Base-by-base conservation (phyloP, 2,888 invertebrate species). In the Polylopha cassiicola region DNA sequence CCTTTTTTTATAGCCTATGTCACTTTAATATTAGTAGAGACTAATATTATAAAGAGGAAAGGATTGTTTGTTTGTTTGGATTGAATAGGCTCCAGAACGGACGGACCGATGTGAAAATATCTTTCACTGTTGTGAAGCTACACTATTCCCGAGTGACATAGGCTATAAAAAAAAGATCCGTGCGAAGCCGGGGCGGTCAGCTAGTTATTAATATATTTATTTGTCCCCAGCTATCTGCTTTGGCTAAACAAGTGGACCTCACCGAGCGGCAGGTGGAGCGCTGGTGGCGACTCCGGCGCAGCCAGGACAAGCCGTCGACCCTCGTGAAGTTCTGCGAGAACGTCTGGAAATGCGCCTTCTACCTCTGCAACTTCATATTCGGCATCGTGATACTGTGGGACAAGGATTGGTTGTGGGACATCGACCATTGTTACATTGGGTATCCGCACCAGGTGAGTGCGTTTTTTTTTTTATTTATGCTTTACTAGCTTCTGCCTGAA, bases 351-450 rank as follows among this genome's bases (percentile, higher is more conserved):
- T 94, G 93, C 75, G 81, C 92, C 37, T 98, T 96, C 84, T 98
- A 98, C 70, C 75, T 90, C 2, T 90, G 89, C 71, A 93, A 94
- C 61, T 97, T 97, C 73, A 68, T 89, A 14, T 96, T 92, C 78
- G 98, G 98, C 10, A 60, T 95, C 14, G 87, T 89, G 58, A 88
- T 92, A 41, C 84, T 98, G 21, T 97, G 96, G 95, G 92, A 95
- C 75, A 98, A 98, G 82, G 89, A 92, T 38, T 99, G 97, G 97
- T 87, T 98, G 54, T 97, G 96, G 95, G 90, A 97, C 65, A 95
- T 97, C 46, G 93, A 93, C 55, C 86, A 93, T 65, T 97, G 97
- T 68, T 98, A 97, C 90, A 71, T 89, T 36, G 90, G 90, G 16
- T 94, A 92, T 66, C 94, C 95, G 7, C 89, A 92, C 78, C 94